Percentiles rank a stretch among this genome's conserved stretches.
Evolutionary conservation across 2,797 vertebrate genomes (phyloP).

Genomic region (Molossus alvarezi): DNA sequence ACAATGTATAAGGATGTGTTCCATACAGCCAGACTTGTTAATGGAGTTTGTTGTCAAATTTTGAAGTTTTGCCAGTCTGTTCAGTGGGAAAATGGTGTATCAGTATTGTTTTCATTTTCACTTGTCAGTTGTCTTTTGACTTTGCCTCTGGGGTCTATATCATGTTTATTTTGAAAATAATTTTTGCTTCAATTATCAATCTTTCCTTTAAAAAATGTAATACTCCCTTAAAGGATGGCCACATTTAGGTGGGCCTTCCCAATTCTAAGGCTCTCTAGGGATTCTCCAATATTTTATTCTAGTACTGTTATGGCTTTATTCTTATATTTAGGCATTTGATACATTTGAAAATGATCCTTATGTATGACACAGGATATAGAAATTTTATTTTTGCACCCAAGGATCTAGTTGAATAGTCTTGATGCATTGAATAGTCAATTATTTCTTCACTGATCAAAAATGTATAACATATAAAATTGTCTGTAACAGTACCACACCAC

Average conservation of each 20-base stretch:
- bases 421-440: neutral
- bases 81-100: neutral
- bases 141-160: neutral
- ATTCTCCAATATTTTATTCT: conserved; percentile 1
- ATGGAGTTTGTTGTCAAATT: neutral
- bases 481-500: neutral
- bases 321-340: conserved; percentile 34
- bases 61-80: neutral
- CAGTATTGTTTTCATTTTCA: neutral
- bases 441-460: conserved; percentile 16
- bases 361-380: neutral
- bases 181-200: neutral
- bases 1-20: neutral
- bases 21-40: neutral
- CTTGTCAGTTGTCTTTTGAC: neutral
- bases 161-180: neutral
- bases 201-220: neutral
- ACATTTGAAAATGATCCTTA: neutral
- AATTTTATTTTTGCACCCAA: conserved; percentile 11
- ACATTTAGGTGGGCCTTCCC: neutral
- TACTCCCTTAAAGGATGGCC: neutral
- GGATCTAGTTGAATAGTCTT: neutral
- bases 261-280: neutral
- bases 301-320: neutral
- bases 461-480: neutral